Conservation (phyloP, 2,797 vertebrate genomes). For the Acipenser oxyrinchus region DNA sequence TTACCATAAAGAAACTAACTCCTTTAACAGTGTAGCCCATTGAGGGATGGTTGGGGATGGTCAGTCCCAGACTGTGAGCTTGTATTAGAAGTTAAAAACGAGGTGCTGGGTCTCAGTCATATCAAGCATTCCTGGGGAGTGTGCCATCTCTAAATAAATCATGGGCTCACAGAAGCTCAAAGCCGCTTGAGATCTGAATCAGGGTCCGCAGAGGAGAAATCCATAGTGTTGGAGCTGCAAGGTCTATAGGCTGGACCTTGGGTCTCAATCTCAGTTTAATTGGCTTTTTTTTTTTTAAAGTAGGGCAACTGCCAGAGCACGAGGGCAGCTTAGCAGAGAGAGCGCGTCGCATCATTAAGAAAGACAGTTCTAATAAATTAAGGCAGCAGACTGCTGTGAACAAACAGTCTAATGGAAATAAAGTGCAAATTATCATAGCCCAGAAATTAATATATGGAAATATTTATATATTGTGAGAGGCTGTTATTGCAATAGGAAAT, state of each 20-base stretch:
- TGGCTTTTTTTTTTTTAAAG: conserved; percentile 4
- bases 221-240: conserved; percentile 46
- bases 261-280: conserved; percentile 36
- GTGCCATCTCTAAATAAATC: conserved; percentile 60
- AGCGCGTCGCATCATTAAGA: conserved; percentile 51
- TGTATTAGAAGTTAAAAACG: not conserved
- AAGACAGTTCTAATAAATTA: conserved; percentile 60
- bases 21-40: no score
- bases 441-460: conserved; percentile 27
- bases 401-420: conserved; percentile 63
- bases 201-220: conserved; percentile 58
- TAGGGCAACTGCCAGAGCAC: conserved; percentile 32
- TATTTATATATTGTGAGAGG: conserved; percentile 21
- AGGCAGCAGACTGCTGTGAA: conserved; percentile 53
- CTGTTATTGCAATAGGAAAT: conserved; percentile 45
- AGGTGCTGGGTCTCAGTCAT: conserved; percentile 4
- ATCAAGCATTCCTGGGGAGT: conserved; percentile 29
- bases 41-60: no score
- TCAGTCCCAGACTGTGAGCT: no score
- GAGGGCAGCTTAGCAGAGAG: conserved; percentile 22
- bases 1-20: no score
- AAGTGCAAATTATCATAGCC: conserved; percentile 52
- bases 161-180: conserved; percentile 43
- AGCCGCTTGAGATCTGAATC: conserved; percentile 59
- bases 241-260: conserved; percentile 32